phyloP scores from a whole-genome alignment of 2,113 vertebrate species.

The Hassar affinis region DNA sequence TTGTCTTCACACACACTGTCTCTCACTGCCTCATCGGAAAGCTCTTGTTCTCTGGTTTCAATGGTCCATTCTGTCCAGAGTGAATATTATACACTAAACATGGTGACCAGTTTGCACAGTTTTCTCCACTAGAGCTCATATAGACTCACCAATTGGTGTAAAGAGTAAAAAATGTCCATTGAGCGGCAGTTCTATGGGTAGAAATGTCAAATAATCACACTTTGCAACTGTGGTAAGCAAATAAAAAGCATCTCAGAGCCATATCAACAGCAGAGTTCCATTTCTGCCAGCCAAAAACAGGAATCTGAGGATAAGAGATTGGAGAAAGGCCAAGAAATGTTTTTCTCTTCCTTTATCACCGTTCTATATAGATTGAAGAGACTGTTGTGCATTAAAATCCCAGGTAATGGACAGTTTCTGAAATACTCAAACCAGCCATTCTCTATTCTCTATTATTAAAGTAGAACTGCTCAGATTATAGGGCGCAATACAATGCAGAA shows the following conservation, averaged over 20 bases:
- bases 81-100: background rate
- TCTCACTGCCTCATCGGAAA: background rate
- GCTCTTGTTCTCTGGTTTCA: background rate
- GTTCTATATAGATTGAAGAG: background rate
- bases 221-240: background rate
- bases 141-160: background rate
- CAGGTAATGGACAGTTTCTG: background rate
- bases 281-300: background rate
- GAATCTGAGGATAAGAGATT: background rate
- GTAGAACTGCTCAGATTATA: background rate
- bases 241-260: background rate
- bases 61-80: background rate
- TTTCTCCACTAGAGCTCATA: background rate
- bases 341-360: background rate
- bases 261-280: background rate
- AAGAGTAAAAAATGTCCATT: background rate
- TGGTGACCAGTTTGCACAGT: background rate
- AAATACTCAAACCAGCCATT: background rate
- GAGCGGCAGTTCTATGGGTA: background rate
- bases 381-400: background rate
- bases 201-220: background rate
- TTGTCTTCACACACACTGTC: background rate
- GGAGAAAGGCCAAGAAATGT: background rate
- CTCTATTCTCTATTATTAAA: conserved; percentile 21
- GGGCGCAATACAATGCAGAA: conserved; percentile 54